Percentiles rank a stretch among this genome's conserved stretches.
Conservation (phyloP, 2,888 invertebrate genomes). For the Mythimna ferrago region DNA sequence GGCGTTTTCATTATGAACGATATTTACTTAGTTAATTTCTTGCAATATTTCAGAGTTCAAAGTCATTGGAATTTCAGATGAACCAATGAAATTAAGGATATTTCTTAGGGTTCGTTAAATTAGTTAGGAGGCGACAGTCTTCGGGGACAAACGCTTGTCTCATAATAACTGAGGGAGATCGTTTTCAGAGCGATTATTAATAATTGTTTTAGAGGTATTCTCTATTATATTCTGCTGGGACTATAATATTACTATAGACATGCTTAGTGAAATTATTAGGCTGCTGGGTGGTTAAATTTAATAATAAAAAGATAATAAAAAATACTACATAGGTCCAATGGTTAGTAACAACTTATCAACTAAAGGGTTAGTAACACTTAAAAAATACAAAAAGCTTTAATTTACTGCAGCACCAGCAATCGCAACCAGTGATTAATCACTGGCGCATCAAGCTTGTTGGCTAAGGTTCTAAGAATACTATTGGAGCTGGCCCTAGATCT, state of each 20-base stretch:
- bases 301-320: no score
- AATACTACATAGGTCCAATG: no score
- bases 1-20: slow-evolving; percentile 67
- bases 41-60: slow-evolving; percentile 64
- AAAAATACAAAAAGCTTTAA: no score
- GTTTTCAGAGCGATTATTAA: slow-evolving; percentile 11
- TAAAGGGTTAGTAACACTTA: no score
- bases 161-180: slow-evolving; percentile 25
- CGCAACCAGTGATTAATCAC: no score
- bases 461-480: no score
- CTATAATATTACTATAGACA: slow-evolving; percentile 2
- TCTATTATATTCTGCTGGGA: slow-evolving; percentile 16
- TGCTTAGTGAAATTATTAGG: neutral
- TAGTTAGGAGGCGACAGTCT: slow-evolving; percentile 31
- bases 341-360: no score
- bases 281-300: neutral
- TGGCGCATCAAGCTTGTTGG: no score
- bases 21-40: slow-evolving; percentile 70
- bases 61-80: slow-evolving; percentile 55
- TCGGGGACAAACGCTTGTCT: slow-evolving; percentile 30
- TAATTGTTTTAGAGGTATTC: slow-evolving; percentile 21
- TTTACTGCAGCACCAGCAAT: no score
- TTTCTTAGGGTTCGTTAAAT: slow-evolving; percentile 53
- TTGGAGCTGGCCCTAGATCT: no score
- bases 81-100: slow-evolving; percentile 52